phyloP scores from a whole-genome alignment of 2,888 invertebrate genomes.

The Malachius bipustulatus region DNA sequence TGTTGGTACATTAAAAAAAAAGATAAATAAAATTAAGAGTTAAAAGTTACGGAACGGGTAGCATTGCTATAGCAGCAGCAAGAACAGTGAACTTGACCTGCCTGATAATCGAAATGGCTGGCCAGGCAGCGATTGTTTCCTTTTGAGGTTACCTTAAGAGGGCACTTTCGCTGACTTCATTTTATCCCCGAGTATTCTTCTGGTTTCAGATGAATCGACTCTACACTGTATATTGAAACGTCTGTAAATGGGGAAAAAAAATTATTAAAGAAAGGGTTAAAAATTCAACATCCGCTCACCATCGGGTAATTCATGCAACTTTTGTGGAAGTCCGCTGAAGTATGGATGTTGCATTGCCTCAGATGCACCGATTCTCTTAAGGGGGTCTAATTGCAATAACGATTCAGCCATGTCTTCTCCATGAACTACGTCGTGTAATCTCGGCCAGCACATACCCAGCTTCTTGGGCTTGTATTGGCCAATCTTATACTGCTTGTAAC shows the following conservation, averaged over 20 bases:
- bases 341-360: conserved; percentile 81
- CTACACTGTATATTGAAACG: conserved; percentile 89
- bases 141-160: conserved; percentile 30
- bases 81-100: too few species aligned
- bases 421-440: conserved; percentile 78
- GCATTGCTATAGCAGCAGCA: too few species aligned
- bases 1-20: too few species aligned
- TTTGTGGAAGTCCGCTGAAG: conserved; percentile 80
- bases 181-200: conserved; percentile 50
- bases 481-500: conserved; percentile 68
- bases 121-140: conserved; percentile 24
- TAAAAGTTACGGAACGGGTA: too few species aligned
- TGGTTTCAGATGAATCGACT: conserved; percentile 75
- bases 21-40: too few species aligned
- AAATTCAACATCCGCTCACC: conserved; percentile 52
- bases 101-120: too few species aligned
- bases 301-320: conserved; percentile 83
- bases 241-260: conserved; percentile 44
- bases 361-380: conserved; percentile 74
- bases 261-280: conserved; percentile 5
- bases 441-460: conserved; percentile 78
- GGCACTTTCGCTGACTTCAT: conserved; percentile 27
- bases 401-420: conserved; percentile 80
- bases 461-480: conserved; percentile 62
- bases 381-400: conserved; percentile 78